A percentile compares a stretch with the other conserved stretches of the same genome.
Conservation (phyloP, 2,888 invertebrate species). For the Galerucella calmariensis region DNA sequence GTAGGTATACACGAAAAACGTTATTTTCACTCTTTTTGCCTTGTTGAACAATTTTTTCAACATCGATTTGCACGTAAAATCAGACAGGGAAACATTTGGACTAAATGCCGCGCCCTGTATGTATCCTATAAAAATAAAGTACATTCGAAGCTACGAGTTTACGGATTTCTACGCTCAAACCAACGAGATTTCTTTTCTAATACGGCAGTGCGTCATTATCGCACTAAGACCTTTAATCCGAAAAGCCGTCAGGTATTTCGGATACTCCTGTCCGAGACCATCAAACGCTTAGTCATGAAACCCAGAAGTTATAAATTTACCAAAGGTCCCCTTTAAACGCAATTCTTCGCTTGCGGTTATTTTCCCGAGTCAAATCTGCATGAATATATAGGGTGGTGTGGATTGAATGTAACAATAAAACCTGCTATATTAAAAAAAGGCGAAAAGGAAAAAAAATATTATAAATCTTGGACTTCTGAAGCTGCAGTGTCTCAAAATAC, state of each 20-base stretch:
- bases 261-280: conserved; percentile 3
- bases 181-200: not conserved
- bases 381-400: not conserved
- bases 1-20: too few relatives aligned
- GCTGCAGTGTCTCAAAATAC: too few relatives aligned
- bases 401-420: not conserved
- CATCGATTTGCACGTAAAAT: too few relatives aligned
- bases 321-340: not conserved
- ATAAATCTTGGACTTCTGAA: not conserved
- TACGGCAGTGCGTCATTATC: conserved; percentile 2
- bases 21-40: too few relatives aligned
- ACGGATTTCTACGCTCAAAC: not conserved
- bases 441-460: not conserved
- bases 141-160: not conserved
- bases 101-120: too few relatives aligned
- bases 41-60: too few relatives aligned
- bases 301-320: not conserved
- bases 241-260: conserved; percentile 4
- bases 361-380: not conserved
- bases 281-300: not conserved
- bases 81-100: too few relatives aligned
- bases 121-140: not conserved
- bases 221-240: conserved; percentile 4
- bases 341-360: conserved; percentile 4
- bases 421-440: too few relatives aligned